These are phyloP conservation scores for Cartodere bifasciata DNA, from an alignment of 2,888 invertebrate genomes.

Conservation along the genomic window DNA sequence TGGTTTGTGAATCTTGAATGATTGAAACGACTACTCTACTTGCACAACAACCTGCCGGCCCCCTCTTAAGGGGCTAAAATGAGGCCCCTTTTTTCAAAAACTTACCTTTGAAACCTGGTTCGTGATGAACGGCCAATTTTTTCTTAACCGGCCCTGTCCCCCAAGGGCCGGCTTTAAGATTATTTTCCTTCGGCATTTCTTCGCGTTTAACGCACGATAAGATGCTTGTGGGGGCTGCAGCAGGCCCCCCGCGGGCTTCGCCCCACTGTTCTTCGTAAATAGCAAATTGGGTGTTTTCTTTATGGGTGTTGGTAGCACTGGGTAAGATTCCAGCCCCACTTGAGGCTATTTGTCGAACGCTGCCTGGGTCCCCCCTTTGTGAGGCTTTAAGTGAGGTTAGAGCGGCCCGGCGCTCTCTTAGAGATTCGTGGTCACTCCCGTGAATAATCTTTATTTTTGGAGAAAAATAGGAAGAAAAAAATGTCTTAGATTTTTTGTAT, in stretches of 20 bases:
- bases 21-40: too few species aligned
- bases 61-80: too few species aligned
- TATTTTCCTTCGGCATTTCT: slow-evolving; percentile 52
- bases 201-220: slow-evolving; percentile 43
- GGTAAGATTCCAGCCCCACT: slow-evolving; percentile 24
- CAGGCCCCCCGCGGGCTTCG: slow-evolving; percentile 27
- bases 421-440: slow-evolving; percentile 40
- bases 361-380: slow-evolving; percentile 44
- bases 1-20: too few species aligned
- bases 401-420: slow-evolving; percentile 62
- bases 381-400: slow-evolving; percentile 61
- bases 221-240: slow-evolving; percentile 37
- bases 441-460: slow-evolving; percentile 54
- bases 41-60: too few species aligned
- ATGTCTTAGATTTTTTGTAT: too few species aligned
- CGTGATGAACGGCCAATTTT: slow-evolving; percentile 22
- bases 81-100: too few species aligned
- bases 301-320: too few species aligned
- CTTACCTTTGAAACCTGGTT: slow-evolving; percentile 38
- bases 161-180: slow-evolving; percentile 59
- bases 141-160: slow-evolving; percentile 36
- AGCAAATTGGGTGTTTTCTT: slow-evolving; percentile 17
- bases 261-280: slow-evolving; percentile 33
- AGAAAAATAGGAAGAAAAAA: too few species aligned
- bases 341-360: slow-evolving; percentile 36